Conservation (phyloP, 2,797 vertebrate species). For the Phoeniculus purpureus region DNA sequence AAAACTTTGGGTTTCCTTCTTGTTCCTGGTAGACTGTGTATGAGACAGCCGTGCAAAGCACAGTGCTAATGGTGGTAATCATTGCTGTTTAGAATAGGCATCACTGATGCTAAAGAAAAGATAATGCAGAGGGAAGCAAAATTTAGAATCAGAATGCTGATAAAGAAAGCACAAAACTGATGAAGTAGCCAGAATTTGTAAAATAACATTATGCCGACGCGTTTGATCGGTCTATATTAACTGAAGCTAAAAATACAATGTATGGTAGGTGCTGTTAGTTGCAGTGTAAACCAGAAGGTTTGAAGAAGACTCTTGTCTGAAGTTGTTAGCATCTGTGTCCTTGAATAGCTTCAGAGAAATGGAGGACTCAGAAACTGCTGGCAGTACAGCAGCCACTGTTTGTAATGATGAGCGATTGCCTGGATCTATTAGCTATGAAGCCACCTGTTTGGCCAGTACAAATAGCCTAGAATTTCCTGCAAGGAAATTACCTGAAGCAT, state of each 20-base stretch:
- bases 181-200: neutral
- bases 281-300: neutral
- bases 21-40: neutral
- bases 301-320: neutral
- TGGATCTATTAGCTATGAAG: constrained; percentile 41
- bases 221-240: neutral
- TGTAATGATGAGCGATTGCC: constrained; percentile 51
- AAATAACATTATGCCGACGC: neutral
- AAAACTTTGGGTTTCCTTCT: neutral
- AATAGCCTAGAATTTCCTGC: constrained; percentile 59
- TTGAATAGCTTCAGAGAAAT: constrained; percentile 31
- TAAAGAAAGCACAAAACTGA: neutral
- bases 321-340: neutral
- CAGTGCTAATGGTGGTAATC: neutral
- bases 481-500: constrained; percentile 63
- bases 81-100: neutral
- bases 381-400: constrained; percentile 4
- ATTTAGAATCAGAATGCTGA: neutral
- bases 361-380: neutral
- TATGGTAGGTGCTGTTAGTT: neutral
- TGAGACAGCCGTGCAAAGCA: neutral
- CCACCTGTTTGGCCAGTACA: constrained; percentile 54
- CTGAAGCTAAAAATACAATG: neutral
- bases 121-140: neutral
- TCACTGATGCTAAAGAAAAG: neutral